Conservation (phyloP, 2,888 invertebrate genomes). For the Oegoconia quadripuncta region DNA sequence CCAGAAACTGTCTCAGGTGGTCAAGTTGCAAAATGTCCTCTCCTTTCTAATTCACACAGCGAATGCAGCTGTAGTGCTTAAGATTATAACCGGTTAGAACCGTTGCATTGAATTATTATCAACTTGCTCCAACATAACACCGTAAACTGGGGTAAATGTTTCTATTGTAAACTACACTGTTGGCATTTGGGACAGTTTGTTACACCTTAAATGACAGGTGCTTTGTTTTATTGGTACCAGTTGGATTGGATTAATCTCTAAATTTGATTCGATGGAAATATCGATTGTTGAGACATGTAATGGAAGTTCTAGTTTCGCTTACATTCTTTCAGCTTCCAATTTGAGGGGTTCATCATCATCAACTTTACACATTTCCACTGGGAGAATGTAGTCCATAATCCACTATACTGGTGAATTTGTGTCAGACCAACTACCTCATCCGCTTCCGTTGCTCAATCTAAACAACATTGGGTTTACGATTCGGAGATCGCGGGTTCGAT, state of each 20-base stretch:
- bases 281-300: no score
- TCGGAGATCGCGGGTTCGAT: no score
- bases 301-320: no score
- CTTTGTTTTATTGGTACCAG: not conserved
- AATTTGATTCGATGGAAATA: no score
- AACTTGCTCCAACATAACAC: conserved; percentile 20
- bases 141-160: conserved; percentile 24
- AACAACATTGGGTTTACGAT: no score
- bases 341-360: no score
- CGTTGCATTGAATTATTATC: conserved; percentile 35
- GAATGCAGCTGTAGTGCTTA: conserved; percentile 43
- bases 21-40: conserved; percentile 58
- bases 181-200: conserved; percentile 6
- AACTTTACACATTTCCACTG: no score
- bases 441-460: no score
- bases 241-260: not conserved
- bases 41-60: conserved; percentile 50
- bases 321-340: no score
- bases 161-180: conserved; percentile 20
- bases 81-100: conserved; percentile 19
- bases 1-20: conserved; percentile 54
- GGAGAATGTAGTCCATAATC: no score
- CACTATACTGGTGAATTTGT: no score
- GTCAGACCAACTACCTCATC: no score
- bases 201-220: not conserved